Evolutionary conservation across 2,888 invertebrate genomes (phyloP).

Genomic region (Agonopterix heracliana): DNA sequence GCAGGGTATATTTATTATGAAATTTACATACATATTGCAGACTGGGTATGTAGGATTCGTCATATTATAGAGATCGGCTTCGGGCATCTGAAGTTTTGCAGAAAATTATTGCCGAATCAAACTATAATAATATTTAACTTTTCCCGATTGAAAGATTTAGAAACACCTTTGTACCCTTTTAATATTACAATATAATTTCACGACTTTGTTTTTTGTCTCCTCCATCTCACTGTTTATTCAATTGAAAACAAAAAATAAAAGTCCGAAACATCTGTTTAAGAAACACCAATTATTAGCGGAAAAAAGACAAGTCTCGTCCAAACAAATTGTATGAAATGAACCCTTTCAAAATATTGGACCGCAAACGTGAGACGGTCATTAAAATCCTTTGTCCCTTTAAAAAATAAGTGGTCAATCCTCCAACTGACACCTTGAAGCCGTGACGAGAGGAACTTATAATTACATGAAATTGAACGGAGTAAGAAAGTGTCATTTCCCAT

Average conservation of each 20-base stretch:
- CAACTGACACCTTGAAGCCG: conserved; percentile 68
- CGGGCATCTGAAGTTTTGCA: no score
- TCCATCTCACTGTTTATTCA: no score
- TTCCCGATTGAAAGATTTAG: no score
- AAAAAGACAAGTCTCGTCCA: conserved; percentile 24
- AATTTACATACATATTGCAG: conserved; percentile 17
- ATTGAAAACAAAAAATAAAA: background rate
- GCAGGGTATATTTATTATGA: conserved; percentile 32
- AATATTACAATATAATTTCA: no score
- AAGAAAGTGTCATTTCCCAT: conserved; percentile 59
- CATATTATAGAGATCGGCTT: no score
- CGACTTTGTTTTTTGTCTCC: no score
- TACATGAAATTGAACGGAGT: conserved; percentile 59
- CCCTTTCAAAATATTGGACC: conserved; percentile 40
- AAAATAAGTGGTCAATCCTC: conserved; percentile 63
- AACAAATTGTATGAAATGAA: conserved; percentile 41
- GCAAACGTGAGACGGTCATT: conserved; percentile 35
- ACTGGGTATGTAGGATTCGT: background rate
- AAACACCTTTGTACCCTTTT: no score
- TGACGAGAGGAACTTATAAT: conserved; percentile 55
- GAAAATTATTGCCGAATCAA: no score
- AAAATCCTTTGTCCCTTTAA: conserved; percentile 33
- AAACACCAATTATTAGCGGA: conserved; percentile 11
- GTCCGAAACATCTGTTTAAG: conserved; percentile 18
- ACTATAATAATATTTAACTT: no score